Percentiles rank a stretch among this genome's conserved stretches.
Conservation (phyloP, 2,113 vertebrate genomes). For the Proterorhinus semilunaris region DNA sequence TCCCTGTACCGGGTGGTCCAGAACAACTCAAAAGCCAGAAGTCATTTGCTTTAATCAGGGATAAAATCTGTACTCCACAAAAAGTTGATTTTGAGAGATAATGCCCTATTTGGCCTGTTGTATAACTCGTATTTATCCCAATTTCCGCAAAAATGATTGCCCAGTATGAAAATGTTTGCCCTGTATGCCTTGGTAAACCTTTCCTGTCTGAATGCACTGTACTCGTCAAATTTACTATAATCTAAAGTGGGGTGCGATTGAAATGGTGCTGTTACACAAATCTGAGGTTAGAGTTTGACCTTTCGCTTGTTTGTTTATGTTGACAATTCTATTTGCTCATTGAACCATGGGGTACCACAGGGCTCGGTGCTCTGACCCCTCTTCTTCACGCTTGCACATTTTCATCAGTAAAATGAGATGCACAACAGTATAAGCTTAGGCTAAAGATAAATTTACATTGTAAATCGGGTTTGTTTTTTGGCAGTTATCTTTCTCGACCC, state of each 20-base stretch:
- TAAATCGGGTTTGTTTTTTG: too few species aligned
- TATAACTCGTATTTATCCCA: not conserved
- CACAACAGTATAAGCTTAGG: too few species aligned
- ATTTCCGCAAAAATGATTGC: not conserved
- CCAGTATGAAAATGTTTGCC: not conserved
- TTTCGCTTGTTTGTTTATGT: too few species aligned
- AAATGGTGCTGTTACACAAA: too few species aligned
- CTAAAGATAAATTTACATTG: too few species aligned
- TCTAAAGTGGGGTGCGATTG: too few species aligned
- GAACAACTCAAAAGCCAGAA: slow-evolving; percentile 16
- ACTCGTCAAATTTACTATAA: not conserved
- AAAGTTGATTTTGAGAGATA: slow-evolving; percentile 11
- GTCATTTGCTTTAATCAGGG: slow-evolving; percentile 37
- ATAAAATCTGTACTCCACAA: slow-evolving; percentile 29
- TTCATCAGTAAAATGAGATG: too few species aligned
- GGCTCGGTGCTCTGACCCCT: not conserved
- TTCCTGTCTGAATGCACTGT: not conserved
- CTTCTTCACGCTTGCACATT: not conserved
- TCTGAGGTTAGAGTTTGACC: too few species aligned
- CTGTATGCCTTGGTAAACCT: not conserved
- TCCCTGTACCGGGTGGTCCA: slow-evolving; percentile 30
- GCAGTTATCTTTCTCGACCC: too few species aligned
- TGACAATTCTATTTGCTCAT: too few species aligned
- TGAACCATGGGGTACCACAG: not conserved
- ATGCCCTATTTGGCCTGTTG: not conserved